Percentiles rank a stretch among this genome's conserved stretches.
Conservation (phyloP, 2,113 vertebrate species). For the Ophthalmolycus amberensis region DNA sequence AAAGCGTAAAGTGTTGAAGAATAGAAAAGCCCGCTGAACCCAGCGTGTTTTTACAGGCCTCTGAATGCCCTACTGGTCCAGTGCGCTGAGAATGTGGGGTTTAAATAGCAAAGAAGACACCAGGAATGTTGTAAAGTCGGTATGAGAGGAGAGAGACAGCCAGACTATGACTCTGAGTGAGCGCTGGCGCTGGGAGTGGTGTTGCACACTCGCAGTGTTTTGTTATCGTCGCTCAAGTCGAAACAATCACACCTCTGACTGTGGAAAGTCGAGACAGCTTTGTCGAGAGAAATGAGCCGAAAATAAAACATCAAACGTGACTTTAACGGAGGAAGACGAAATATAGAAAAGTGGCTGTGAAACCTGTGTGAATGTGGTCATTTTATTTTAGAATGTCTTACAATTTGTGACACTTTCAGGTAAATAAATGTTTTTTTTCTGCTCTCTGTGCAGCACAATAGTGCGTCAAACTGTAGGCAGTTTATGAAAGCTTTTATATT, state of each 20-base stretch:
- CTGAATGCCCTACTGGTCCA: slow-evolving; percentile 49
- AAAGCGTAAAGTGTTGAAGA: slow-evolving; percentile 67
- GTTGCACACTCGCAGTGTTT: slow-evolving; percentile 24
- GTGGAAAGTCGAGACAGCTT: slow-evolving; percentile 26
- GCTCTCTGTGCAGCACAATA: slow-evolving; percentile 9
- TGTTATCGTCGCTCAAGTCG: slow-evolving; percentile 34
- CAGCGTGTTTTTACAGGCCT: slow-evolving; percentile 63
- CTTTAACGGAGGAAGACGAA: not conserved
- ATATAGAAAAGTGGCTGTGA: not conserved
- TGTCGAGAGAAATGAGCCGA: slow-evolving; percentile 1
- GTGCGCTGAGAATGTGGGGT: slow-evolving; percentile 61
- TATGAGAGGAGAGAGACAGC: slow-evolving; percentile 6
- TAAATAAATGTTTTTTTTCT: slow-evolving; percentile 4
- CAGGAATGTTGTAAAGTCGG: slow-evolving; percentile 65
- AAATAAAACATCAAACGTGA: not conserved
- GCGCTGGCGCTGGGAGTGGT: slow-evolving; percentile 20
- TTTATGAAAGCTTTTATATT: slow-evolving; percentile 43
- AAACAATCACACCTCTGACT: slow-evolving; percentile 27
- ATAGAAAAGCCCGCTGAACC: slow-evolving; percentile 49
- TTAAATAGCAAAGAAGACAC: slow-evolving; percentile 53
- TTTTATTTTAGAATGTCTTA: not conserved
- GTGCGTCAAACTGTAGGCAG: slow-evolving; percentile 6
- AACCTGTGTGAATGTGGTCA: not conserved
- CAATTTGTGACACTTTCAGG: slow-evolving; percentile 31
- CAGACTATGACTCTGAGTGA: slow-evolving; percentile 13